Evolutionary conservation across 2,888 invertebrate genomes (phyloP).

Genomic region (Yponomeuta evonymella): DNA sequence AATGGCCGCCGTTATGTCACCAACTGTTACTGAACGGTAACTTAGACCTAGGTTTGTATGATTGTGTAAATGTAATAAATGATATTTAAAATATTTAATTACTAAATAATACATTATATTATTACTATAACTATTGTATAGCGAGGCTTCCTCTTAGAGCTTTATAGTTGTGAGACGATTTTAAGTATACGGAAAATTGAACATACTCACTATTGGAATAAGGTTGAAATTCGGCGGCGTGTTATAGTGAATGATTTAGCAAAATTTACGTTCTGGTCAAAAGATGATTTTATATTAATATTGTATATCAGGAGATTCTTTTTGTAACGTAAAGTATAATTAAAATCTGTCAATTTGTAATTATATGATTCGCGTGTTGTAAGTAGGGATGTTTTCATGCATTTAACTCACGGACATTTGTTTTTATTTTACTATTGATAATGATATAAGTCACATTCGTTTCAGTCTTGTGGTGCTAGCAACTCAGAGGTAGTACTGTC

Average conservation of each 20-base stretch:
- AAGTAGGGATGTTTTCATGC: constrained; percentile 25
- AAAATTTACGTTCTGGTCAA: constrained; percentile 15
- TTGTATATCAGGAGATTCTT: constrained; percentile 23
- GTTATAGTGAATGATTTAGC: neutral
- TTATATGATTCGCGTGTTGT: constrained; percentile 16
- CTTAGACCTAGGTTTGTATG: constrained; percentile 45
- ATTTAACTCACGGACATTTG: constrained; percentile 24
- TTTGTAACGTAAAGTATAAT: neutral
- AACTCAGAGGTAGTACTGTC: constrained; percentile 19
- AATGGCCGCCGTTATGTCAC: neutral
- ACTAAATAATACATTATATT: constrained; percentile 35
- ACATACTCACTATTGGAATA: constrained; percentile 64
- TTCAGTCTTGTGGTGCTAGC: constrained; percentile 49
- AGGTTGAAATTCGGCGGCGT: constrained; percentile 44
- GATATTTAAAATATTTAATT: constrained; percentile 60
- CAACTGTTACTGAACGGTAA: constrained; percentile 4
- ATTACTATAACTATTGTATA: constrained; percentile 56
- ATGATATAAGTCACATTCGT: constrained; percentile 28
- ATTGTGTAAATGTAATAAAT: constrained; percentile 64
- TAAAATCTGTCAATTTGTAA: constrained; percentile 19
- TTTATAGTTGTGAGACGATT: constrained; percentile 64
- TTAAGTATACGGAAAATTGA: constrained; percentile 68
- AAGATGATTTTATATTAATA: constrained; percentile 19
- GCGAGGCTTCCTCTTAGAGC: constrained; percentile 74
- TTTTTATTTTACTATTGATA: constrained; percentile 5